Evolutionary conservation across 2,797 vertebrate genomes (phyloP).

Genomic region (Corythornis leucogaster): DNA sequence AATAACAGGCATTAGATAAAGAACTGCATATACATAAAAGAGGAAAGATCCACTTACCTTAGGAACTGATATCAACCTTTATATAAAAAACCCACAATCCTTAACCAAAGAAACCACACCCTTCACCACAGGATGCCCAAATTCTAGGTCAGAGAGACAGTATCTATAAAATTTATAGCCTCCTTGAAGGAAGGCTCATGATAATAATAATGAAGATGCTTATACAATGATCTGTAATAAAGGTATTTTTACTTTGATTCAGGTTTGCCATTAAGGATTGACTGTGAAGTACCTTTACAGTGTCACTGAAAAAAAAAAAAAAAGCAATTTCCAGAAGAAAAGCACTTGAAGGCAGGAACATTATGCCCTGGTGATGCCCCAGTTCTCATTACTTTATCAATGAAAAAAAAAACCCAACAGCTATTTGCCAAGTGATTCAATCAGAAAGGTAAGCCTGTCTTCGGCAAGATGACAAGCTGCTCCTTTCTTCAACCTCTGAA

Average conservation of each 20-base stretch:
- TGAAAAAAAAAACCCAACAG: not conserved
- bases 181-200: not conserved
- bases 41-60: not conserved
- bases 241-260: not conserved
- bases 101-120: not conserved
- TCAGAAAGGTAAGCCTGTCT: not conserved
- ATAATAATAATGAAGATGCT: not conserved
- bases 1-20: not conserved
- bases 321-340: not conserved
- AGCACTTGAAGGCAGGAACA: not conserved
- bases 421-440: not conserved
- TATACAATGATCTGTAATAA: not conserved
- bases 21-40: not conserved
- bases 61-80: not conserved
- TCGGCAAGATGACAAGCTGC: not conserved
- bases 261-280: not conserved
- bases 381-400: not conserved
- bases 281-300: not conserved
- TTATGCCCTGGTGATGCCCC: not conserved
- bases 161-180: not conserved
- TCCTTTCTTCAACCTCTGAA: not conserved
- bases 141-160: not conserved
- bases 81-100: not conserved
- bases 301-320: not conserved
- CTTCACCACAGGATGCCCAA: not conserved